Conservation (phyloP, 2,797 vertebrate genomes). For the Harpagifer antarcticus region DNA sequence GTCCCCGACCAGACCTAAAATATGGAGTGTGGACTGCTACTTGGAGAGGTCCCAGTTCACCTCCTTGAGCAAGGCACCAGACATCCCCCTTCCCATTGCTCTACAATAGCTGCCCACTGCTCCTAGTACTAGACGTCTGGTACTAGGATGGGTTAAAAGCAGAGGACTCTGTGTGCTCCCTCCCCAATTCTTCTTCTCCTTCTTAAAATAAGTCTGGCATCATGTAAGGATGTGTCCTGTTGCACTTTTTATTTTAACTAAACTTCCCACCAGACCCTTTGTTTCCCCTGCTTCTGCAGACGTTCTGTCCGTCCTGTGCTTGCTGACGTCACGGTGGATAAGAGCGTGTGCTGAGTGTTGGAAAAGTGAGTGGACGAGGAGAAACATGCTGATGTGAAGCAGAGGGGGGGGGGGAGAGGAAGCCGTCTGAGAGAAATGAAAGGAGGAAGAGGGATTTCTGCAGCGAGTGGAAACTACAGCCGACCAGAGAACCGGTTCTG, state of each 20-base stretch:
- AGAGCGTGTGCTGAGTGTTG: conserved; percentile 24
- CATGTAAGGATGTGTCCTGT: neutral
- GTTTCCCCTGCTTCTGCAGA: conserved; percentile 2
- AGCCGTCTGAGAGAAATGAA: conserved; percentile 62
- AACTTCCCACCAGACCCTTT: too few species aligned
- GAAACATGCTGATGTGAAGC: conserved; percentile 50
- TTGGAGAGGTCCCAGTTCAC: too few species aligned
- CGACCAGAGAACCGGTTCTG: conserved; percentile 66
- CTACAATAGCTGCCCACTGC: too few species aligned
- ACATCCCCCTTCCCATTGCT: too few species aligned
- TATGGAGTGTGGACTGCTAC: too few species aligned
- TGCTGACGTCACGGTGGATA: neutral
- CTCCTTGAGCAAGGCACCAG: too few species aligned
- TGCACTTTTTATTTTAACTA: neutral
- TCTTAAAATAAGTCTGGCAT: neutral
- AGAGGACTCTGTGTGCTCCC: too few species aligned
- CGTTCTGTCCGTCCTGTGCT: neutral
- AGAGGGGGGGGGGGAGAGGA: conserved; percentile 6
- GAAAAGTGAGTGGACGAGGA: conserved; percentile 22
- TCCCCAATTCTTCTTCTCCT: too few species aligned
- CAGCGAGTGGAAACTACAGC: conserved; percentile 62
- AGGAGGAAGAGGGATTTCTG: conserved; percentile 67
- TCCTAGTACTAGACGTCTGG: too few species aligned
- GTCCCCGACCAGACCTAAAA: too few species aligned
- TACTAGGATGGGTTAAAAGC: too few species aligned